Evolutionary conservation across 2,888 invertebrate species (phyloP).

Genomic region (Oscheius sp.): DNA sequence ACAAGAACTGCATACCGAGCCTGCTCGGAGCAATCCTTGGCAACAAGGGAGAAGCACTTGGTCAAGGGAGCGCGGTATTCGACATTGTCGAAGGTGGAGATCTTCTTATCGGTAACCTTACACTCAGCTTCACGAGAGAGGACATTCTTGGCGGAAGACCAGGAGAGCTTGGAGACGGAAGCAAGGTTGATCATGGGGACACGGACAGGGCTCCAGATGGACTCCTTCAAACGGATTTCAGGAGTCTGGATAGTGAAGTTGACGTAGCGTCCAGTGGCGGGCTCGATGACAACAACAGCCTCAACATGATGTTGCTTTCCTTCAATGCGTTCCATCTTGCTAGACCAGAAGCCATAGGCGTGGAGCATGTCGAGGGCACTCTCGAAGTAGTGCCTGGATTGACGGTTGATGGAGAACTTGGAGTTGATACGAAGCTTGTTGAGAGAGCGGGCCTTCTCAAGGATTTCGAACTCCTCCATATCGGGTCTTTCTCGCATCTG

Average conservation of each 20-base stretch:
- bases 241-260: slow-evolving; percentile 62
- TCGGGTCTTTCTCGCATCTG: slow-evolving; percentile 30
- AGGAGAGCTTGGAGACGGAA: slow-evolving; percentile 28
- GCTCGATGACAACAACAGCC: slow-evolving; percentile 55
- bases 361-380: slow-evolving; percentile 47
- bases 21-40: slow-evolving; percentile 71
- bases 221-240: slow-evolving; percentile 36
- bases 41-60: slow-evolving; percentile 71
- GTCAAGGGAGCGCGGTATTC: slow-evolving; percentile 61
- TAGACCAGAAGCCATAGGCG: slow-evolving; percentile 53
- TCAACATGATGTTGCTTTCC: slow-evolving; percentile 28
- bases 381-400: slow-evolving; percentile 37
- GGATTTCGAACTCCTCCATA: slow-evolving; percentile 37
- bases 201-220: slow-evolving; percentile 31
- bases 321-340: slow-evolving; percentile 25
- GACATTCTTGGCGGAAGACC: slow-evolving; percentile 9
- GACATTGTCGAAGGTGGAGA: slow-evolving; percentile 69
- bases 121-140: slow-evolving; percentile 36
- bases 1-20: slow-evolving; percentile 70
- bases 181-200: slow-evolving; percentile 27
- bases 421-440: slow-evolving; percentile 48
- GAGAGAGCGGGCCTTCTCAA: slow-evolving; percentile 52
- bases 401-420: slow-evolving; percentile 45
- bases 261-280: slow-evolving; percentile 51
- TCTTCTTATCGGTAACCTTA: slow-evolving; percentile 37